A percentile compares a stretch with the other conserved stretches of the same genome.
phyloP scores from a whole-genome alignment of 2,888 invertebrate species.

The Cordylochernes scorpioides region DNA sequence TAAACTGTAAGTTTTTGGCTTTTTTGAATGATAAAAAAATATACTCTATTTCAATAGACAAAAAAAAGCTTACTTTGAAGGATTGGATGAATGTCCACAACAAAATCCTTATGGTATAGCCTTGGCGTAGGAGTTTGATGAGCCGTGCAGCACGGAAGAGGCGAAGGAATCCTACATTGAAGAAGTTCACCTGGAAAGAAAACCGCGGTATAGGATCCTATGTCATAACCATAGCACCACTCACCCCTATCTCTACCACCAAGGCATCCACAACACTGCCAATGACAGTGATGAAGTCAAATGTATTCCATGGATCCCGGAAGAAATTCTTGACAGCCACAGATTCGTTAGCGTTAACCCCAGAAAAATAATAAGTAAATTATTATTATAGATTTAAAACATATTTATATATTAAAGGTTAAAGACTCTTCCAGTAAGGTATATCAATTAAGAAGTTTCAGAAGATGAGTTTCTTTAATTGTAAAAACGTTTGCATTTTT shows the following conservation, averaged over 20 bases:
- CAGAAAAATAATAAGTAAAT: background rate
- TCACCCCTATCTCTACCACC: conserved; percentile 91
- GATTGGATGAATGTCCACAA: conserved; percentile 99
- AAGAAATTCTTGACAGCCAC: conserved; percentile 65
- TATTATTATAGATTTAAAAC: no score
- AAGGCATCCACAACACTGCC: conserved; percentile 98
- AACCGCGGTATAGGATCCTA: background rate
- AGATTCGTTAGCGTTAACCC: conserved; percentile 1
- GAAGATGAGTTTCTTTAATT: no score
- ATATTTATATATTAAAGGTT: no score
- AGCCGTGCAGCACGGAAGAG: conserved; percentile 97
- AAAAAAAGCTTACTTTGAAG: conserved; percentile 53
- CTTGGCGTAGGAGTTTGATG: conserved; percentile 95
- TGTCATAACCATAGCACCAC: conserved; percentile 22
- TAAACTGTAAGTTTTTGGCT: no score
- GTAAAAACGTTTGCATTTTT: no score
- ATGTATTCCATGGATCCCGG: conserved; percentile 99
- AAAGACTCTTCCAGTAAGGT: no score
- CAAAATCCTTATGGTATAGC: conserved; percentile 96
- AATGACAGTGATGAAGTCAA: conserved; percentile 98
- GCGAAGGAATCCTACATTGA: conserved; percentile 94
- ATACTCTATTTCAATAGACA: no score
- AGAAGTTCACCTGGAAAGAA: conserved; percentile 37
- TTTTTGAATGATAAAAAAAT: no score
- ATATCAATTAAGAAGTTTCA: no score